Evolutionary conservation across 2,888 invertebrate genomes (phyloP).

Genomic region (Griposia aprilina): DNA sequence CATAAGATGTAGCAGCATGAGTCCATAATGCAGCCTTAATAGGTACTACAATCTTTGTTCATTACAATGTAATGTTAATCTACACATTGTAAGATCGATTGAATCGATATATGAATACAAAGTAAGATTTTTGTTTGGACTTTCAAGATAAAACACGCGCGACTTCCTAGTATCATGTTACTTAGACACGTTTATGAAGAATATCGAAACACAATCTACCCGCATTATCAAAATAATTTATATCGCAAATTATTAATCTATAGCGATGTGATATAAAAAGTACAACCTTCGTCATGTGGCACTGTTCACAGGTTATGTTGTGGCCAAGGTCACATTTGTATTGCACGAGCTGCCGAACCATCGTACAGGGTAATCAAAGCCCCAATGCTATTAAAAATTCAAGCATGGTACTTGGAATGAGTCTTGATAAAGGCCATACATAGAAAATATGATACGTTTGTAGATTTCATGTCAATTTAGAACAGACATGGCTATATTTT

Average conservation of each 20-base stretch:
- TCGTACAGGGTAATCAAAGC: constrained; percentile 33
- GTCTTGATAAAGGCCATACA: constrained; percentile 17
- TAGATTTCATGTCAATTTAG: constrained; percentile 27
- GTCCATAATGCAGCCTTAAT: constrained; percentile 12
- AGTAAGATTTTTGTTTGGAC: constrained; percentile 29
- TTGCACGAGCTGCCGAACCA: constrained; percentile 16
- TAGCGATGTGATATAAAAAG: constrained; percentile 20
- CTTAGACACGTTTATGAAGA: constrained; percentile 6
- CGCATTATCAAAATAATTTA: constrained; percentile 6
- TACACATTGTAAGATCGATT: constrained; percentile 32
- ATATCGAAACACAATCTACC: constrained; percentile 19
- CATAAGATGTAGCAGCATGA: constrained; percentile 15
- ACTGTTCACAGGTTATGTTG: constrained; percentile 30
- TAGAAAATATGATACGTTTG: constrained; percentile 6
- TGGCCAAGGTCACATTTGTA: constrained; percentile 29
- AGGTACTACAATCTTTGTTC: constrained; percentile 43
- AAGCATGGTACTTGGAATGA: constrained; percentile 32
- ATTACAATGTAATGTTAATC: constrained; percentile 37
- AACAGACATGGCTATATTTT: constrained; percentile 27
- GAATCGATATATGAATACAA: constrained; percentile 24
- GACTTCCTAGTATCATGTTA: background rate
- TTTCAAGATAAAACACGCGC: constrained; percentile 27
- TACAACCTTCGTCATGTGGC: constrained; percentile 39
- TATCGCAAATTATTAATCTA: constrained; percentile 3
- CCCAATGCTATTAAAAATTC: constrained; percentile 31